Evolutionary conservation across 64 coral and sea anemone genomes (phyloP), one percentile per base, ranked within the genome.

Genomic region (Stichodactyla helianthus): DNA sequence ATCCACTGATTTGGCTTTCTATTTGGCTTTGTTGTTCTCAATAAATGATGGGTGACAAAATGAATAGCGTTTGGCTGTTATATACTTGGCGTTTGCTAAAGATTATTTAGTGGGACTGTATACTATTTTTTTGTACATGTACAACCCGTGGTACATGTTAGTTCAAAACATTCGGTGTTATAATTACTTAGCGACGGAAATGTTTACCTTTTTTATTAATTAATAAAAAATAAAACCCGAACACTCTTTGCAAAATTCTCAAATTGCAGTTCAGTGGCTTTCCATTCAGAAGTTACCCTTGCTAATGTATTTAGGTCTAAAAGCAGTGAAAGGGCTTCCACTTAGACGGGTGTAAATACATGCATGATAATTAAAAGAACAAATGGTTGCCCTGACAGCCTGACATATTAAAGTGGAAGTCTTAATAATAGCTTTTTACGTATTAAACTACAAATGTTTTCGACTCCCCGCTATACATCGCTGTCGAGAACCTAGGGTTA

Each of bases 21-120:
- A 81, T 81, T 81, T 81, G n/a, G 78, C 20, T 14, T 51, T 81
- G 78, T 80, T 80, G 78, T 81, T 81, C 31, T 18, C 52, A 81
- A 54, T 81, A 81, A 81, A 80, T 80, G 78, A 80, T 52, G 50
- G 35, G 78, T 81, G 78, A 52, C 78, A 81, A 81, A 81, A 22
- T 81, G 78, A 81, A 81, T 81, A 81, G 78, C 51, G n/a, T 51
- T 81, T 81, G n/a, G 78, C 78, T 81, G 78, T 81, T 81, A 81
- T 51, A 15, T 28, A 81, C 78, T 79, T 51, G 51, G 78, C 16
- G 12, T 53, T 51, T 1, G 14, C 17, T 74, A 13, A 31, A 74
- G 25, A 31, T 74, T 74, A 74, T 74, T 74, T 74, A 12, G 22
- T 31, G 8, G 10, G n/a, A 11, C 2, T 74, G 8, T 9, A 31